Evolutionary conservation across 2,888 invertebrate species (phyloP).

Genomic region (Melinaea menophilus): DNA sequence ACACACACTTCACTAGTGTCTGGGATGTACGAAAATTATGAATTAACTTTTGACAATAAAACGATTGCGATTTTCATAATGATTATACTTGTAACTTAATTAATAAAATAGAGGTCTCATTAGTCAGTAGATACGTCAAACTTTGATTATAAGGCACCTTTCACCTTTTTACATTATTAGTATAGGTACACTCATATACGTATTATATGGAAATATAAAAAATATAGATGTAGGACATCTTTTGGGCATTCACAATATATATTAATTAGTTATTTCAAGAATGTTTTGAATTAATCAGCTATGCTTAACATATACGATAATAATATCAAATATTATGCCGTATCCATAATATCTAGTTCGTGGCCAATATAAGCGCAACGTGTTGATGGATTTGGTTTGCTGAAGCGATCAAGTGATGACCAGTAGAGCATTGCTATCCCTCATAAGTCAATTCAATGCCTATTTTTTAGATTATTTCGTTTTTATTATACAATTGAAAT

Average conservation of each 20-base stretch:
- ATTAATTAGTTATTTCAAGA: background rate
- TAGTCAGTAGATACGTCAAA: no score
- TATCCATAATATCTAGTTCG: background rate
- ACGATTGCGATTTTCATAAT: no score
- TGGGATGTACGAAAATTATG: conserved; percentile 8
- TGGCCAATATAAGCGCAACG: conserved; percentile 22
- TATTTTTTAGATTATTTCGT: background rate
- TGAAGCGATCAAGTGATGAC: conserved; percentile 28
- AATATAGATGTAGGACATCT: no score
- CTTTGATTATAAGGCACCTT: no score
- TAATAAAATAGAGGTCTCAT: background rate
- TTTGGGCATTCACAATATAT: background rate
- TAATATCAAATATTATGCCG: background rate
- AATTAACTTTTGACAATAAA: background rate
- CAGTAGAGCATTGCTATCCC: conserved; percentile 23
- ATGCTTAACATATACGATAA: no score
- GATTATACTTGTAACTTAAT: background rate
- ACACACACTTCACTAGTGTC: conserved; percentile 14
- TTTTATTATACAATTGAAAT: conserved; percentile 5
- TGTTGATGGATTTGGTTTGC: conserved; percentile 29
- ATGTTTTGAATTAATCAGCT: background rate
- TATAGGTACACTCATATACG: background rate
- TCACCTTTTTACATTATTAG: no score
- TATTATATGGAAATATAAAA: background rate
- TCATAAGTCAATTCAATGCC: conserved; percentile 21